Evolutionary conservation across 2,888 invertebrate species (phyloP), one percentile per base, ranked within the genome.

Genomic region (Dasypogon diadema): DNA sequence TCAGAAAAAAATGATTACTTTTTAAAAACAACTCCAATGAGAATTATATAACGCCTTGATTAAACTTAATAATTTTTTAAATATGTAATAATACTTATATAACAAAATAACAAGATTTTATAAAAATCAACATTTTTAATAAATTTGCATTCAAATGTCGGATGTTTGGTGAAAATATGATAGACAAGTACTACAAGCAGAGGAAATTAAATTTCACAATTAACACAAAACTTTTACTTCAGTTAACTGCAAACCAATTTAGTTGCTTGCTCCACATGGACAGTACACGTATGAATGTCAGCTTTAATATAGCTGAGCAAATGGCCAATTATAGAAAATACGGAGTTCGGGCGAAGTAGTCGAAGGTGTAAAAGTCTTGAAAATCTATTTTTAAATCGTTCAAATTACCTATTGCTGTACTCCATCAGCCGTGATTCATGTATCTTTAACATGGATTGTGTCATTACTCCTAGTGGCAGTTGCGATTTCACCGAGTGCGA

Each of bases 351-450:
- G 54, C 22, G 5, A 70, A 70, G 54, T 30, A 30, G 34, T 70
- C 18, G 54, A 70, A 70, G 54, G 54, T 54, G 54, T 54, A 70
- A 70, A 30, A 30, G 70, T 70, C 54, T 65, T 70, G 16, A 70
- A 70, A 70, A 70, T 70, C 70, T 70, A 70, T 70, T 70, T 70
- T 70, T 70, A 70, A 18, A 70, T 14, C 30, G 30, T 22, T 54
- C 54, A 70, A 70, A 26, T 54, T 70, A 54, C 70, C 70, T 54
- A 70, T 54, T 70, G 34, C 22, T 10, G 70, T 24, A 54, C 54
- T 34, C 70, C 51, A 70, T 70, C 30, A 34, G 12, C 30, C 6
- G 54, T 14, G 14, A 54, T 37, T 21, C 70, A 54, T 34, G 70
- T 70, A 34, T 54, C 70, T 70, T 70, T 54, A 70, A 54, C 51